phyloP scores from a whole-genome alignment of 35 echinoderm and acorn worm species.

The Apostichopus parvimensis region DNA sequence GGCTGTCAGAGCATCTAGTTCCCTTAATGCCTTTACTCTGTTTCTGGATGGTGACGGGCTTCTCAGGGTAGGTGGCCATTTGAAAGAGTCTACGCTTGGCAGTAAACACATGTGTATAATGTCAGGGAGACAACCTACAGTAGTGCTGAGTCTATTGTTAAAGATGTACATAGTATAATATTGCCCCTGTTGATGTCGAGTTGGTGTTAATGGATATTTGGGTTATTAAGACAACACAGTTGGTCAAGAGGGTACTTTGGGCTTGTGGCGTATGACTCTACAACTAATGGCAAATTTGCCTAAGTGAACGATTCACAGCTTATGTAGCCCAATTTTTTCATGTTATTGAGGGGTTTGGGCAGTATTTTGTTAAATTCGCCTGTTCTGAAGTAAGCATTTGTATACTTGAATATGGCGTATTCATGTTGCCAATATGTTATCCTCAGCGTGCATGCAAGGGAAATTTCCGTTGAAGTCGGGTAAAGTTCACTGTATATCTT shows the following conservation, averaged over 20 bases:
- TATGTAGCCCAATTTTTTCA: neutral
- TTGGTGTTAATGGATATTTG: neutral
- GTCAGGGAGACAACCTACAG: conserved; percentile 5
- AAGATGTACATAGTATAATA: neutral
- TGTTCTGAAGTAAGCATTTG: neutral
- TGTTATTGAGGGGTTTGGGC: conserved; percentile 18
- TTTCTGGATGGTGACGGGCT: conserved; percentile 34
- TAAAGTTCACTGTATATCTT: too few relatives aligned
- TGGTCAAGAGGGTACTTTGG: neutral
- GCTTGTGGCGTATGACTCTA: neutral
- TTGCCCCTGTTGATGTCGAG: neutral
- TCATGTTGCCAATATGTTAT: too few relatives aligned
- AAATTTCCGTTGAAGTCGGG: too few relatives aligned
- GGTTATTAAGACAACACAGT: neutral
- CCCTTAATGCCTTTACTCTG: conserved; percentile 1
- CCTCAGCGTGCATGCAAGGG: too few relatives aligned
- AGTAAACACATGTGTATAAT: conserved; percentile 46
- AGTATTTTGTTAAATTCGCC: conserved; percentile 2
- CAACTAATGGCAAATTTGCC: conserved; percentile 29
- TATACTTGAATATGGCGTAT: too few relatives aligned
- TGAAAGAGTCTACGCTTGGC: neutral
- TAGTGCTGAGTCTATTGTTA: neutral
- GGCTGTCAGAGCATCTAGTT: conserved; percentile 24
- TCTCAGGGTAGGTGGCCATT: conserved; percentile 22
- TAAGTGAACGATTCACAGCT: neutral